phyloP scores from a whole-genome alignment of 2,113 vertebrate species.

The Coracopsis vasa region DNA sequence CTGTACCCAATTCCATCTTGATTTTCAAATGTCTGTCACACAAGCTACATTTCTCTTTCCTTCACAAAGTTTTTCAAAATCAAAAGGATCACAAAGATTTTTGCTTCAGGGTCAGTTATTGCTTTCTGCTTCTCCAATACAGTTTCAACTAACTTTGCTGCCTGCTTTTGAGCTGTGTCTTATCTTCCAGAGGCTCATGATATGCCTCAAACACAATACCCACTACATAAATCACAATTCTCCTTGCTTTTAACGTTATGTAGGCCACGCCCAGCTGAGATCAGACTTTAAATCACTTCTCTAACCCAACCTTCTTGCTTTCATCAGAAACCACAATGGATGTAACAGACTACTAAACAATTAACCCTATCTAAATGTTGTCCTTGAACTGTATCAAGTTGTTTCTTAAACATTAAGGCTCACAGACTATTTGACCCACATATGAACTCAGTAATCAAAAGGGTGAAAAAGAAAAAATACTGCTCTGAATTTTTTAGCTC shows the following conservation, averaged over 20 bases:
- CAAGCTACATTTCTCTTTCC: background rate
- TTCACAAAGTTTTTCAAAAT: background rate
- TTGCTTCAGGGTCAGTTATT: background rate
- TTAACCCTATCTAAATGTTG: background rate
- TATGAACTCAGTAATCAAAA: background rate
- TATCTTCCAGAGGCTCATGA: background rate
- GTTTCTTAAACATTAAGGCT: background rate
- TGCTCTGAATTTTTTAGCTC: background rate
- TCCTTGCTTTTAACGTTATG: background rate
- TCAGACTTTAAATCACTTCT: background rate
- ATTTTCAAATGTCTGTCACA: background rate
- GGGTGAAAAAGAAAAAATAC: accelerated
- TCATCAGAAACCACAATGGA: background rate
- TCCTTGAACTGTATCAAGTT: background rate
- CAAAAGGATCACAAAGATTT: background rate
- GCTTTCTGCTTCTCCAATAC: background rate
- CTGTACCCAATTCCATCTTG: background rate
- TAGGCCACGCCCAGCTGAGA: background rate
- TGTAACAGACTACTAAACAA: background rate
- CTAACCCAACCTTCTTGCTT: background rate
- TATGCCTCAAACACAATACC: background rate
- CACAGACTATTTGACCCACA: background rate
- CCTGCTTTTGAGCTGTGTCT: background rate
- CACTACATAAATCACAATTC: background rate
- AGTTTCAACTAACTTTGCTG: background rate